These are phyloP conservation scores for Anastatus disparis DNA, from an alignment of 1,140 invertebrate genomes.

Conservation along the genomic window DNA sequence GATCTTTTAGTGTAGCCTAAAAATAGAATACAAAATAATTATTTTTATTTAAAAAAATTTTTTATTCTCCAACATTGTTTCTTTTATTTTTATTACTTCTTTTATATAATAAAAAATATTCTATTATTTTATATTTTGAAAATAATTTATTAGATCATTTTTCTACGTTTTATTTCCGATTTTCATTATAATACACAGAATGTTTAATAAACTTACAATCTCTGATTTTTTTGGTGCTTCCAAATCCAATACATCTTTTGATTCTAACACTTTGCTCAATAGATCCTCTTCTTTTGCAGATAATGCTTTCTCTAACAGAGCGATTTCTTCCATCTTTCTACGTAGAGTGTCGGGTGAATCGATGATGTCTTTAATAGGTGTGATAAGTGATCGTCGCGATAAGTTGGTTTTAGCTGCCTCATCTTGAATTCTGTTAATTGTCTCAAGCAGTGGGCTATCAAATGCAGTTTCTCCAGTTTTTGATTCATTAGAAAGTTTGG, in stretches of 20 bases:
- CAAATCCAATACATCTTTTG: constrained; percentile 15
- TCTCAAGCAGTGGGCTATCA: constrained; percentile 26
- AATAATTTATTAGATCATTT: too few relatives aligned
- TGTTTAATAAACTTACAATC: constrained; percentile 32
- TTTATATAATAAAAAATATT: too few relatives aligned
- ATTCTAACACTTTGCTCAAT: background rate
- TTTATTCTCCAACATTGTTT: too few relatives aligned
- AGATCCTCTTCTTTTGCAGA: background rate
- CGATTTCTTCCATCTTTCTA: constrained; percentile 35
- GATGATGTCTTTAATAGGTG: constrained; percentile 16
- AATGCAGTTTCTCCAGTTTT: background rate
- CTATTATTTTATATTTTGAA: too few relatives aligned
- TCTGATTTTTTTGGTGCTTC: constrained; percentile 15
- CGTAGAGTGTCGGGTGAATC: constrained; percentile 27
- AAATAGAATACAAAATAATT: background rate
- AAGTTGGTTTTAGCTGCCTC: constrained; percentile 19
- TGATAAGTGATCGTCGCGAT: background rate
- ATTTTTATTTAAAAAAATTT: background rate
- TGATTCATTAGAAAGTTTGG: constrained; percentile 35
- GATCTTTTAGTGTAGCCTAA: constrained; percentile 11
- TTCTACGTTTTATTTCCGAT: background rate
- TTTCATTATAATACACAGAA: background rate
- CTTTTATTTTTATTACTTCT: too few relatives aligned
- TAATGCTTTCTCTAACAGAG: constrained; percentile 29
- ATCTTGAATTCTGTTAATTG: constrained; percentile 24